Conservation (phyloP, 1,140 invertebrate species). For the Schlechtendalia chinensis region DNA sequence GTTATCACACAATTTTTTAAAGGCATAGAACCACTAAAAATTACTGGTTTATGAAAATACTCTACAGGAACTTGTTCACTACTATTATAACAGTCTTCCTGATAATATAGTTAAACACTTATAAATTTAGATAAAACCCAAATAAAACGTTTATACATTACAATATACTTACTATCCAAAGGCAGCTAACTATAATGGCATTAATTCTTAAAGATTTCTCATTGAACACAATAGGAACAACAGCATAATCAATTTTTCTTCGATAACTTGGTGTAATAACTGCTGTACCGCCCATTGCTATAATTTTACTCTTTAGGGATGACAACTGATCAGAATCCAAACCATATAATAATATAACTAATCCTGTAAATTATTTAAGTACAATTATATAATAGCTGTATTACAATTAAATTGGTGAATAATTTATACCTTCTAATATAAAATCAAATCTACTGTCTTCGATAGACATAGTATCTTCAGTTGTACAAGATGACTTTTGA, state of each 20-base stretch:
- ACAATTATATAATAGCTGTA: neutral
- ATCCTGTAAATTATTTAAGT: neutral
- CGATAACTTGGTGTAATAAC: conserved; percentile 35
- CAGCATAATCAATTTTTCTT: conserved; percentile 25
- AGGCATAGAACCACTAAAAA: conserved; percentile 59
- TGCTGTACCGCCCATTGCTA: conserved; percentile 37
- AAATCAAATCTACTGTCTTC: conserved; percentile 44
- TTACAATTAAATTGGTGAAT: too few species aligned
- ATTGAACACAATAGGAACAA: conserved; percentile 44
- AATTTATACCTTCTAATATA: conserved; percentile 36
- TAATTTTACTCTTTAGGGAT: conserved; percentile 41
- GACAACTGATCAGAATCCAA: conserved; percentile 31
- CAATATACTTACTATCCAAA: conserved; percentile 40
- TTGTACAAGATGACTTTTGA: conserved; percentile 27
- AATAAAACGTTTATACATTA: neutral
- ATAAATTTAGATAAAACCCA: neutral
- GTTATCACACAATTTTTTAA: conserved; percentile 71
- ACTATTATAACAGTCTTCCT: conserved; percentile 61
- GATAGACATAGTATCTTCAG: conserved; percentile 39
- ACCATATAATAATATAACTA: conserved; percentile 23
- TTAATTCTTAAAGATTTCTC: conserved; percentile 29
- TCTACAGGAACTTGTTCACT: conserved; percentile 59
- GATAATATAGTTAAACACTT: conserved; percentile 22
- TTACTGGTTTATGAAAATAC: conserved; percentile 67
- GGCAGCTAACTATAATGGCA: conserved; percentile 34